These are phyloP conservation scores for Lymantria dispar DNA, from an alignment of 2,888 invertebrate species.

Conservation along the genomic window DNA sequence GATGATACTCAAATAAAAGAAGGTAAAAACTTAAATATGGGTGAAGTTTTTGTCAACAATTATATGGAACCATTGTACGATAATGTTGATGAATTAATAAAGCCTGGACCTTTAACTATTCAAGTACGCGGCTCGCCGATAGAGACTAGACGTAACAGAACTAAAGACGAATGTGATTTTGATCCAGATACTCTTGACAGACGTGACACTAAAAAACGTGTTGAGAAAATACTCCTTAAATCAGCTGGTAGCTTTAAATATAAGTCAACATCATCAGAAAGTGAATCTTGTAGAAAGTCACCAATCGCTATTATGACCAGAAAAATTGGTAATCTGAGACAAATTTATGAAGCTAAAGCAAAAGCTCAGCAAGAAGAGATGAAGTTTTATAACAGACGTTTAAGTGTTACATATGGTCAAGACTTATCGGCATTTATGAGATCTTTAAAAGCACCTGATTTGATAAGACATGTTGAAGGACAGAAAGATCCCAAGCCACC, in stretches of 20 bases:
- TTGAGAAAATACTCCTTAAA: slow-evolving; percentile 81
- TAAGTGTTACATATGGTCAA: slow-evolving; percentile 61
- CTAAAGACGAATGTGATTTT: slow-evolving; percentile 89
- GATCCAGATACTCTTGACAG: slow-evolving; percentile 93
- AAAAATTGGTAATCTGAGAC: slow-evolving; percentile 87
- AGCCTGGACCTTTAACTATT: slow-evolving; percentile 91
- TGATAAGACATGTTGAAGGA: slow-evolving; percentile 55
- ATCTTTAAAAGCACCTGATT: slow-evolving; percentile 57
- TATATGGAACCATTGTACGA: slow-evolving; percentile 75
- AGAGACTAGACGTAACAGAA: slow-evolving; percentile 85
- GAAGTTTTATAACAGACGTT: slow-evolving; percentile 60
- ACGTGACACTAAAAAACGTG: slow-evolving; percentile 60
- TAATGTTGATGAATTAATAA: slow-evolving; percentile 57
- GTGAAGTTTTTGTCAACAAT: slow-evolving; percentile 87
- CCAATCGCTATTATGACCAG: slow-evolving; percentile 73
- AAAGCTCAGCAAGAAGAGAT: slow-evolving; percentile 62
- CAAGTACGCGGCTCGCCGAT: slow-evolving; percentile 89
- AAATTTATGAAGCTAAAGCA: slow-evolving; percentile 89
- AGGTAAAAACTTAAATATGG: slow-evolving; percentile 71
- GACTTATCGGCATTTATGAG: slow-evolving; percentile 58
- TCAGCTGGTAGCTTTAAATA: slow-evolving; percentile 89
- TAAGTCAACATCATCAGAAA: slow-evolving; percentile 60
- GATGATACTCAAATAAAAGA: slow-evolving; percentile 49
- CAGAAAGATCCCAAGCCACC: slow-evolving; percentile 67
- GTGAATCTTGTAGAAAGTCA: slow-evolving; percentile 44